Conservation (phyloP, 1,140 invertebrate species). For the Tyrophagus putrescentiae region DNA sequence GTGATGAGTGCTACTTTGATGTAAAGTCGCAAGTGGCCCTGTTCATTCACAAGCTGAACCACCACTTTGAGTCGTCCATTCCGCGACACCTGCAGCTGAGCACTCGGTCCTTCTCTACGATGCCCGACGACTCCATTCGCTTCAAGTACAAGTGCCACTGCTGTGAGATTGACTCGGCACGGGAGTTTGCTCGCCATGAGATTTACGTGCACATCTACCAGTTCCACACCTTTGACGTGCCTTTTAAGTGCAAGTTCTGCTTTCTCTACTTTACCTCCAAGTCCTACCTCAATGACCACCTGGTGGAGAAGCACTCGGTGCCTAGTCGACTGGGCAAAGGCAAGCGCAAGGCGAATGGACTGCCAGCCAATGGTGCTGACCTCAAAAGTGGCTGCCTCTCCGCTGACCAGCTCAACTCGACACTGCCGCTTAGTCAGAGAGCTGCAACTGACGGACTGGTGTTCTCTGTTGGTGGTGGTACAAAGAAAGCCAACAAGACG, state of each 20-base stretch:
- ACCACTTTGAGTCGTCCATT: neutral
- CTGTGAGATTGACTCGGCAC: constrained; percentile 10
- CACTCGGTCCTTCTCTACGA: constrained; percentile 13
- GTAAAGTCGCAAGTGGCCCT: constrained; percentile 16
- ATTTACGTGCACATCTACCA: constrained; percentile 19
- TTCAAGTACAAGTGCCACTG: constrained; percentile 14
- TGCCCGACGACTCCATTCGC: neutral
- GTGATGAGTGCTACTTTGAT: constrained; percentile 20
- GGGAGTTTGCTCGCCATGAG: constrained; percentile 1
- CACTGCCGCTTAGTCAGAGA: too few relatives aligned
- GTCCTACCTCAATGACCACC: constrained; percentile 16
- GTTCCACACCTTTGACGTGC: constrained; percentile 16
- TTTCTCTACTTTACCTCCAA: constrained; percentile 15
- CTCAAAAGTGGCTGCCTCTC: neutral
- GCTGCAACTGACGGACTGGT: neutral
- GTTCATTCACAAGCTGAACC: constrained; percentile 20
- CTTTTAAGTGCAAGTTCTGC: constrained; percentile 17
- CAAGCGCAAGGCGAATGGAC: neutral
- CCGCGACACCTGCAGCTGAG: constrained; percentile 14
- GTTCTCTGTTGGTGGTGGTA: neutral
- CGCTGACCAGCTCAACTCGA: neutral
- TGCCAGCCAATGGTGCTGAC: neutral
- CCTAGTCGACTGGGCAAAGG: neutral
- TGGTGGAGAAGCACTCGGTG: constrained; percentile 4
- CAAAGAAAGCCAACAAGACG: neutral